Evolutionary conservation across 2,797 vertebrate species (phyloP).

Genomic region (Gallinago nigripennis): DNA sequence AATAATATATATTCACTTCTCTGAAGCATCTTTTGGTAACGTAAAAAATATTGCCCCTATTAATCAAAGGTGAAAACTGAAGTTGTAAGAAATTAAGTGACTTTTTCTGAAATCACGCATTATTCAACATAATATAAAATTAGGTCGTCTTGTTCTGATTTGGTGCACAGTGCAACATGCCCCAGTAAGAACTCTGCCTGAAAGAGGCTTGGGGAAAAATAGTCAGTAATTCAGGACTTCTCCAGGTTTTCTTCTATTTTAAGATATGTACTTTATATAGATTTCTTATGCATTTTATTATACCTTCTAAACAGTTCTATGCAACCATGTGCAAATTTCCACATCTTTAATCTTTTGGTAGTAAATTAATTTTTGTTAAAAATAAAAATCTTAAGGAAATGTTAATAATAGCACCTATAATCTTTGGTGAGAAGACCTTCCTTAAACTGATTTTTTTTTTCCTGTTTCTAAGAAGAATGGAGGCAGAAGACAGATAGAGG

Average conservation of each 20-base stretch:
- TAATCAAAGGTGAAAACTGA: conserved; percentile 2
- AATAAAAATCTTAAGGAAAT: background rate
- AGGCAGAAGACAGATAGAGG: background rate
- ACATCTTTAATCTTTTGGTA: background rate
- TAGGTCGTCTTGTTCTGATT: conserved; percentile 17
- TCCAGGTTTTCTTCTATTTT: background rate
- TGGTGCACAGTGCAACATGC: background rate
- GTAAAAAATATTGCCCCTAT: background rate
- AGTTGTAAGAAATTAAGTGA: conserved; percentile 6
- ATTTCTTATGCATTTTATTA: background rate
- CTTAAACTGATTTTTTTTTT: background rate
- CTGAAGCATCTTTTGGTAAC: background rate
- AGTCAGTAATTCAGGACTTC: background rate
- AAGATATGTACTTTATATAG: background rate
- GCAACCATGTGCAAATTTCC: background rate
- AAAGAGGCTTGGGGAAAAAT: background rate
- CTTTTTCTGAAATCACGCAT: background rate
- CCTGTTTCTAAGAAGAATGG: background rate
- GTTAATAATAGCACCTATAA: background rate
- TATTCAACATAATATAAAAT: conserved; percentile 13
- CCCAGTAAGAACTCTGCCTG: background rate
- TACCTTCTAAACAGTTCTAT: background rate
- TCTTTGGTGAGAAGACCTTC: background rate
- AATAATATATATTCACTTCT: background rate
- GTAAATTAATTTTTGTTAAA: background rate